Evolutionary conservation across 1,140 invertebrate genomes (phyloP).

Genomic region (Euura lappo): DNA sequence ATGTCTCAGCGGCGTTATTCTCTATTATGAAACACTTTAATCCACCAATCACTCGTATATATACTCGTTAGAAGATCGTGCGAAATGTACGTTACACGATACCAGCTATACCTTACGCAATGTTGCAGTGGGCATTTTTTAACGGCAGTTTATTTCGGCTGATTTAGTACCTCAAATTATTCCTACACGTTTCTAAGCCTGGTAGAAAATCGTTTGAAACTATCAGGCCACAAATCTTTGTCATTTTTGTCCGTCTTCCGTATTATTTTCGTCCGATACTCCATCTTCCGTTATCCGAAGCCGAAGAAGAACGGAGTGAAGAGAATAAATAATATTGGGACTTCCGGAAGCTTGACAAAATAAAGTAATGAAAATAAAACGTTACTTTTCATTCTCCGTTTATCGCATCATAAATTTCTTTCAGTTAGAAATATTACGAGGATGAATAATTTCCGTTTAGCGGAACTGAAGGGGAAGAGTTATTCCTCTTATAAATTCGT

Average conservation of each 20-base stretch:
- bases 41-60: background rate
- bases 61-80: too few relatives aligned
- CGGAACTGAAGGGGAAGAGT: background rate
- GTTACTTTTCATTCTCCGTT: constrained; percentile 1
- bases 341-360: background rate
- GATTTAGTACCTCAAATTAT: background rate
- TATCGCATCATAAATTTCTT: constrained; percentile 2
- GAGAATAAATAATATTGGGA: background rate
- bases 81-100: too few relatives aligned
- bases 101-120: too few relatives aligned
- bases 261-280: background rate
- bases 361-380: background rate
- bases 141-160: background rate
- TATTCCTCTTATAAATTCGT: constrained; percentile 1
- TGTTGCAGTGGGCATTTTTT: background rate
- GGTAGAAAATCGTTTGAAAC: background rate
- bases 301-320: background rate
- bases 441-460: background rate
- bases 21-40: too few relatives aligned
- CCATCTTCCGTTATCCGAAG: background rate
- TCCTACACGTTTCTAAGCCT: background rate
- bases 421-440: background rate
- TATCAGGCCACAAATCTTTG: constrained; percentile 5
- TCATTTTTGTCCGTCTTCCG: background rate
- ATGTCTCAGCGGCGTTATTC: background rate